Base-by-base conservation (phyloP, 2,113 vertebrate species). In the Tiliqua scincoides region DNA sequence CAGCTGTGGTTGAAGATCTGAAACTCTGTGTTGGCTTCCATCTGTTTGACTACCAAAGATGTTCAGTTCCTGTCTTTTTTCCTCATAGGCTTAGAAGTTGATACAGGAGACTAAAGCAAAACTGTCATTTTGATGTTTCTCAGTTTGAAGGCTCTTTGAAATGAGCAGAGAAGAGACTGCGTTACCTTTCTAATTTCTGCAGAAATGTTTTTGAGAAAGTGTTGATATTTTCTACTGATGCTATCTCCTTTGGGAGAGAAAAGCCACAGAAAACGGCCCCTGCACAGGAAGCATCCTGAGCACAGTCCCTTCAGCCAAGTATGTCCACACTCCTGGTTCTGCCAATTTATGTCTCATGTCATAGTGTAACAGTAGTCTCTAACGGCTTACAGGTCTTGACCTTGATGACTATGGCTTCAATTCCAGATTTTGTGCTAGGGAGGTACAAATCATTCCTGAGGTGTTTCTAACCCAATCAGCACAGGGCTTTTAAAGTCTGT, bases 61-160 rank as follows among this genome's bases (percentile, higher is more conserved):
- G 86, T 93, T 78, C 87, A 4, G 18, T 93, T 93, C 89, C 85
- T 84, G 89, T 2, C 75, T 18, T 81, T 88, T 94, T 78, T 70
- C 37, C 83, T 86, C 0, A 0, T 90, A 92, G 79, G 83, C 3
- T 88, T 91, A 94, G 88, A 88, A 91, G 84, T 84, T 92, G 79
- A 88, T 90, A 83, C 0, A 0, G 70, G 59, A 92, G 85, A 92
- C 80, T 91, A 91, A 91, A 92, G 70, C 89, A 93, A 81, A 92
- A 21, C 89, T 92, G 90, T 92, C 89, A 88, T 89, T 89, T 87
- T 91, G 89, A 88, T 94, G 85, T 78, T 86, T 87, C 74, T 89
- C 71, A 82, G 72, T 72, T n/a, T 91, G 87, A 95, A 89, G 77
- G 43, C 77, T 88, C 88, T 93, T 94, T 91, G 87, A 93, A 93